A percentile compares a stretch with the other conserved stretches of the same genome.
Evolutionary conservation across 2,888 invertebrate species (phyloP).

Genomic region (Netelia virgata): DNA sequence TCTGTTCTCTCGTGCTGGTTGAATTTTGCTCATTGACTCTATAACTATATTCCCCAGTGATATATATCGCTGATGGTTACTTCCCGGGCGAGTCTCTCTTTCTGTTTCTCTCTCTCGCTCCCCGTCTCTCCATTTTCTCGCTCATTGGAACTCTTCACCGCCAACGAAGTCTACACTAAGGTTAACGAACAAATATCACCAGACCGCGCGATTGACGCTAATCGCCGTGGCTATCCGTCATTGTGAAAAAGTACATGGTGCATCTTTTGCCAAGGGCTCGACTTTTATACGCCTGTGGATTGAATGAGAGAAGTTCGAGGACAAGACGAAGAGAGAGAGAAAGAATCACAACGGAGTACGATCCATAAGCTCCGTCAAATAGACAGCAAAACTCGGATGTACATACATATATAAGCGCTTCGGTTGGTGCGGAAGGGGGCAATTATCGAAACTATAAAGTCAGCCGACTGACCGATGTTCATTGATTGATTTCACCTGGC

Average conservation of each 20-base stretch:
- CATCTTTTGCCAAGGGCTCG: constrained; percentile 23
- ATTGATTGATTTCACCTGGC: constrained; percentile 50
- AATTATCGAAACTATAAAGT: constrained; percentile 63
- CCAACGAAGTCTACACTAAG: constrained; percentile 57
- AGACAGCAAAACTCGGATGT: not conserved
- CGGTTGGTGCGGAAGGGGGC: constrained; percentile 31
- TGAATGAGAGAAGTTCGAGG: constrained; percentile 30
- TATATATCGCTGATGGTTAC: constrained; percentile 51
- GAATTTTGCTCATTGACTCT: constrained; percentile 42
- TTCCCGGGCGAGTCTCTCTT: constrained; percentile 55
- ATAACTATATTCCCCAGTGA: constrained; percentile 41
- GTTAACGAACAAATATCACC: constrained; percentile 77
- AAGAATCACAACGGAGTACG: not conserved
- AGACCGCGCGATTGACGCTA: constrained; percentile 71
- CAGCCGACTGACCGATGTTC: constrained; percentile 48
- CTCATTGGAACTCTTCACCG: constrained; percentile 37
- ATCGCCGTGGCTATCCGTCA: constrained; percentile 73
- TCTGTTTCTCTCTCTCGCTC: not conserved
- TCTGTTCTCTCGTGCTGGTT: constrained; percentile 41
- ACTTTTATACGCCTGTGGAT: constrained; percentile 37
- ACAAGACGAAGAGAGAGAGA: constrained; percentile 31
- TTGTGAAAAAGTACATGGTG: constrained; percentile 62
- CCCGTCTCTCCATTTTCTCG: no score
- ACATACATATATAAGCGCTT: constrained; percentile 24
- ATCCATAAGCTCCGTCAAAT: constrained; percentile 3